phyloP scores from a whole-genome alignment of 2,113 vertebrate genomes.

The Condylura cristata region DNA sequence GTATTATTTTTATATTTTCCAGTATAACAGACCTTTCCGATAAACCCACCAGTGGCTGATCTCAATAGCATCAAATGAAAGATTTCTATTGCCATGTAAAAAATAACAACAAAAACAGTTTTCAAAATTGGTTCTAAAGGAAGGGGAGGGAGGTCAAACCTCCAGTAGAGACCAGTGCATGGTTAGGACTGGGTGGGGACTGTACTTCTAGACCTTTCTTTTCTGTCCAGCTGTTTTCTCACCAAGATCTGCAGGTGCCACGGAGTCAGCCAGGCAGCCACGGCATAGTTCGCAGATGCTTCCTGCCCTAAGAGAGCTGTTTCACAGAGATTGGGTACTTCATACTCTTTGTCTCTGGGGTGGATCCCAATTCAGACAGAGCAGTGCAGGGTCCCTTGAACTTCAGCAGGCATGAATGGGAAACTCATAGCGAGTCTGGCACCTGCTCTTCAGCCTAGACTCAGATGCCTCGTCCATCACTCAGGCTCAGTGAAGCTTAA shows the following conservation, averaged over 20 bases:
- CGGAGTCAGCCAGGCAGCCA: neutral
- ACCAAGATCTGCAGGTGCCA: no score
- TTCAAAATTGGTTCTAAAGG: neutral
- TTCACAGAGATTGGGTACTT: neutral
- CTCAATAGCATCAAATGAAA: neutral
- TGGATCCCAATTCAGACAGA: neutral
- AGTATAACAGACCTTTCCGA: neutral
- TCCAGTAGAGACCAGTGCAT: neutral
- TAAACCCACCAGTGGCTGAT: neutral
- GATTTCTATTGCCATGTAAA: neutral
- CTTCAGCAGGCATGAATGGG: neutral
- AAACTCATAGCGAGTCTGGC: neutral
- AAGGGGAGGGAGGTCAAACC: neutral
- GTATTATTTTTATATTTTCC: neutral
- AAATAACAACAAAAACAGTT: neutral
- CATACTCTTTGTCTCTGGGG: neutral
- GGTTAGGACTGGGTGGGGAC: neutral
- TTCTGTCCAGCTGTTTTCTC: neutral
- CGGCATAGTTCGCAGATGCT: neutral
- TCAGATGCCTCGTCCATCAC: constrained; percentile 38
- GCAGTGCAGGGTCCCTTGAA: neutral
- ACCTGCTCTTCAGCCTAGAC: neutral
- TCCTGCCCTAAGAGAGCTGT: neutral
- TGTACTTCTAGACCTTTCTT: neutral
- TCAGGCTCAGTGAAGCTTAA: constrained; percentile 63